Percentiles rank a stretch among this genome's conserved stretches.
These are phyloP conservation scores for Sinohyriopsis cumingii DNA, from an alignment of 2,888 invertebrate genomes.

Conservation along the genomic window DNA sequence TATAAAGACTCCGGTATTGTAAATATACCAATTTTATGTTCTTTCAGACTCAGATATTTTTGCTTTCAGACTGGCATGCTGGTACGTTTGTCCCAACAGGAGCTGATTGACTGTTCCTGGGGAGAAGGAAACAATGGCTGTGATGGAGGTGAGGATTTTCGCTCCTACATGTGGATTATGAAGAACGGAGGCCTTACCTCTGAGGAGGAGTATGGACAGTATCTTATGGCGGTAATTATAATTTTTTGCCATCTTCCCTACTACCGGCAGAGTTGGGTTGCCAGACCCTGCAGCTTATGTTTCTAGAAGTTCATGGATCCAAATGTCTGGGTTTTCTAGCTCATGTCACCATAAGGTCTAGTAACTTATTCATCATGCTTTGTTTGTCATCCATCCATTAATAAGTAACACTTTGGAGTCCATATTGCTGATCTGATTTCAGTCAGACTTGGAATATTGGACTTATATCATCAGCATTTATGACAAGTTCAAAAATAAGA, in stretches of 20 bases:
- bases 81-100: slow-evolving; percentile 91
- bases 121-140: slow-evolving; percentile 93
- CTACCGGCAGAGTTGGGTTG: not conserved
- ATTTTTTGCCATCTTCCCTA: not conserved
- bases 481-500: too few relatives aligned
- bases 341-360: too few relatives aligned
- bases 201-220: slow-evolving; percentile 92
- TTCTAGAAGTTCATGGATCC: too few relatives aligned
- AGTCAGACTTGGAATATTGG: too few relatives aligned
- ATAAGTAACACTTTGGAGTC: too few relatives aligned
- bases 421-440: too few relatives aligned
- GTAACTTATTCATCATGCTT: too few relatives aligned
- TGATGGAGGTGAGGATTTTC: slow-evolving; percentile 97
- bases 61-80: slow-evolving; percentile 77
- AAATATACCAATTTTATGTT: not conserved
- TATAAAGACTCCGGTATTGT: not conserved
- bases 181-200: slow-evolving; percentile 89
- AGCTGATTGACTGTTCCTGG: slow-evolving; percentile 96
- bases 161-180: slow-evolving; percentile 94
- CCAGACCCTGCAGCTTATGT: not conserved
- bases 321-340: too few relatives aligned
- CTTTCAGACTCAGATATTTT: too few relatives aligned
- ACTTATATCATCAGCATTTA: too few relatives aligned
- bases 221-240: slow-evolving; percentile 84
- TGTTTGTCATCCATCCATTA: too few relatives aligned